phyloP scores from a whole-genome alignment of 2,888 invertebrate species.

The Pyralis farinalis region DNA sequence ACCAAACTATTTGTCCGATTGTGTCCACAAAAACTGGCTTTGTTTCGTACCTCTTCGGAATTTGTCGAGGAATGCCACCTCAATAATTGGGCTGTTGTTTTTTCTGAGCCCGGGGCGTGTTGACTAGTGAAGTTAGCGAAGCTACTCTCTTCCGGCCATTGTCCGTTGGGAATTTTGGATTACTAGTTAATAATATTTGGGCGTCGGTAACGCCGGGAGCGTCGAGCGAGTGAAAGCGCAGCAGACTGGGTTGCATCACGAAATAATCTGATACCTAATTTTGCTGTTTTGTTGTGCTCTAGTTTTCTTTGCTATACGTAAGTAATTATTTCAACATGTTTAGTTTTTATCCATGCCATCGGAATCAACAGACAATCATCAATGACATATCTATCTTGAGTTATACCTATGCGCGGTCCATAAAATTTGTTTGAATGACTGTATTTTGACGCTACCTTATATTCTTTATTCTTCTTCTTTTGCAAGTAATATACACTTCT shows the following conservation, averaged over 20 bases:
- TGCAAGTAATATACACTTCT: too few species aligned
- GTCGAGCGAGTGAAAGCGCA: slow-evolving; percentile 22
- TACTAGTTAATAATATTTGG: slow-evolving; percentile 8
- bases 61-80: neutral
- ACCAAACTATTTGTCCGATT: too few species aligned
- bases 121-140: slow-evolving; percentile 1
- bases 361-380: too few species aligned
- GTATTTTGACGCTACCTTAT: too few species aligned
- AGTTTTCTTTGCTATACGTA: too few species aligned
- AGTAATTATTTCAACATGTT: too few species aligned
- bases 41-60: neutral
- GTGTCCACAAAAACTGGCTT: neutral
- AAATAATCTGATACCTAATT: slow-evolving; percentile 13
- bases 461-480: too few species aligned
- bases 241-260: slow-evolving; percentile 18
- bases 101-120: neutral
- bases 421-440: too few species aligned
- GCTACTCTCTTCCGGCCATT: slow-evolving; percentile 8
- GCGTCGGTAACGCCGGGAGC: slow-evolving; percentile 17
- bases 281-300: slow-evolving; percentile 15
- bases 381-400: too few species aligned
- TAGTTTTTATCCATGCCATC: too few species aligned
- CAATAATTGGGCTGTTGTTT: neutral
- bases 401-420: too few species aligned
- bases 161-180: slow-evolving; percentile 9